Evolutionary conservation across 2,888 invertebrate genomes (phyloP).

Genomic region (Agrotis segetum): DNA sequence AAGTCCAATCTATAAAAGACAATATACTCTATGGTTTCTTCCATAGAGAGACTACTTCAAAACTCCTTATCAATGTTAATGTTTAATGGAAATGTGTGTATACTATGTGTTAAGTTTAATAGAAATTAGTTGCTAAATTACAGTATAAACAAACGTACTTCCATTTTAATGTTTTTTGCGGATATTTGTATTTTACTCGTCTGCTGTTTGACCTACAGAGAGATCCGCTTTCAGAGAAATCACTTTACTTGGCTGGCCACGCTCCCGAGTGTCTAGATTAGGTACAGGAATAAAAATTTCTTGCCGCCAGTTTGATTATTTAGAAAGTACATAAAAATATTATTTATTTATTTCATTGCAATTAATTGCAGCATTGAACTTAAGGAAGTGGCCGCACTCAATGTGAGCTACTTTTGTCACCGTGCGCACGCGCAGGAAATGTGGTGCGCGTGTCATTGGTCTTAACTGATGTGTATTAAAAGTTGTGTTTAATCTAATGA

Average conservation of each 20-base stretch:
- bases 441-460: constrained; percentile 34
- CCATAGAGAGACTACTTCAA: too few species aligned
- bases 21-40: too few species aligned
- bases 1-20: too few species aligned
- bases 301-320: constrained; percentile 1
- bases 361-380: constrained; percentile 61
- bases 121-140: background rate
- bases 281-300: background rate
- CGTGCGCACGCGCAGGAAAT: constrained; percentile 53
- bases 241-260: too few species aligned
- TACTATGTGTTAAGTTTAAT: background rate
- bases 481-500: constrained; percentile 13
- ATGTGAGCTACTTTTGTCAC: constrained; percentile 74
- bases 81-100: background rate
- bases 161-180: background rate
- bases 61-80: too few species aligned
- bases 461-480: constrained; percentile 28
- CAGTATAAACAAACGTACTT: background rate
- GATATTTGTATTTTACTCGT: background rate
- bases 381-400: constrained; percentile 73
- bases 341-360: constrained; percentile 22
- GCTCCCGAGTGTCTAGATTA: too few species aligned
- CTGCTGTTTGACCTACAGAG: background rate
- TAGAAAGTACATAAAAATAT: constrained; percentile 52
- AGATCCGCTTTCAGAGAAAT: constrained; percentile 25